A percentile compares a stretch with the other conserved stretches of the same genome.
phyloP scores from a whole-genome alignment of 2,113 vertebrate species.

The Geothlypis trichas region DNA sequence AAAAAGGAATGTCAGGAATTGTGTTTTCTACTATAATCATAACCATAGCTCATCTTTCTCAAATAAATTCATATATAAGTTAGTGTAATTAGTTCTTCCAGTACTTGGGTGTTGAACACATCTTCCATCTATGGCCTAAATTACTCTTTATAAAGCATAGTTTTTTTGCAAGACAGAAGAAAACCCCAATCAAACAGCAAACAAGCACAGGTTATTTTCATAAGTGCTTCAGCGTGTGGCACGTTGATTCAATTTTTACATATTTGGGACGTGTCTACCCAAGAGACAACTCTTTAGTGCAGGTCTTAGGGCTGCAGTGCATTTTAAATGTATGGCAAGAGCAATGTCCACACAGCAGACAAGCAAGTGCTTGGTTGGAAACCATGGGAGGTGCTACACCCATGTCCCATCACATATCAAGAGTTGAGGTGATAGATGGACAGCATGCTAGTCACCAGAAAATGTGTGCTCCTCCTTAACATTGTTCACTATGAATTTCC shows the following conservation, averaged over 20 bases:
- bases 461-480: neutral
- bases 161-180: neutral
- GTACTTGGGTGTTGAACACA: neutral
- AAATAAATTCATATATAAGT: neutral
- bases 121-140: neutral
- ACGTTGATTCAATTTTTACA: neutral
- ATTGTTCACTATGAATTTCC: neutral
- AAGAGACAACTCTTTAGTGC: rapidly evolving
- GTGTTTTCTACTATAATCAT: neutral
- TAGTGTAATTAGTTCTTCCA: neutral
- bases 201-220: rapidly evolving
- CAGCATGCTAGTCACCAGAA: neutral
- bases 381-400: neutral
- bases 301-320: neutral
- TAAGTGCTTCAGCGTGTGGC: neutral
- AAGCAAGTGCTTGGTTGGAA: neutral
- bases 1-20: neutral
- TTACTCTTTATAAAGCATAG: neutral
- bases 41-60: neutral
- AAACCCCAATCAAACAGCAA: neutral
- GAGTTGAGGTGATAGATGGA: neutral
- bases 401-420: rapidly evolving
- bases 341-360: neutral
- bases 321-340: neutral
- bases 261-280: neutral